phyloP scores from a whole-genome alignment of 2,888 invertebrate species.

The Xestia xanthographa region DNA sequence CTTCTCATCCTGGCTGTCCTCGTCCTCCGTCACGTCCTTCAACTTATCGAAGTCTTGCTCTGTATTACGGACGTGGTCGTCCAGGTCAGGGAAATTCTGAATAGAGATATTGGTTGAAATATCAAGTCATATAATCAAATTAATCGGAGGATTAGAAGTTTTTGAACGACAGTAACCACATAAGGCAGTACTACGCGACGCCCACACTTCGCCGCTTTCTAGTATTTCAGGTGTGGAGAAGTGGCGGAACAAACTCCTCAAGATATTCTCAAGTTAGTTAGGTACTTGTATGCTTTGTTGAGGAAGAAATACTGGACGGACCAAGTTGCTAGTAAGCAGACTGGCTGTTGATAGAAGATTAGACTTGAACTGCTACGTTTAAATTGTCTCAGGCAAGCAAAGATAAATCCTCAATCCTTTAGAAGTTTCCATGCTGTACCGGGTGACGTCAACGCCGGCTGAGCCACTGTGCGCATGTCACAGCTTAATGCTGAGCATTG shows the following conservation, averaged over 20 bases:
- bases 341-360: background rate
- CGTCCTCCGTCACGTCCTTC: conserved; percentile 87
- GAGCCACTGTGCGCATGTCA: background rate
- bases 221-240: background rate
- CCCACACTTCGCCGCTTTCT: background rate
- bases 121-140: background rate
- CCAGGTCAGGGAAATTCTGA: conserved; percentile 87
- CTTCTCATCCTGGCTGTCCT: conserved; percentile 77
- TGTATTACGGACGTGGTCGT: conserved; percentile 89
- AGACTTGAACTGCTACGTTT: background rate
- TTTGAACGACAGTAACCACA: background rate
- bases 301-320: background rate
- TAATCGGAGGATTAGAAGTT: background rate
- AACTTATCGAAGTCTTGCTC: conserved; percentile 94
- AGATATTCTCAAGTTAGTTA: background rate
- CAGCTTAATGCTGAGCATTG: background rate
- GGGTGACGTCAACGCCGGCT: background rate
- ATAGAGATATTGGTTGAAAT: background rate
- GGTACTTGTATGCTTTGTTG: background rate
- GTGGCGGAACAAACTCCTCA: background rate
- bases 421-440: background rate
- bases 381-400: background rate
- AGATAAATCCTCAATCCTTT: background rate
- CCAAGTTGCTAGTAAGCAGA: background rate
- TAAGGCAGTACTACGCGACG: background rate